Conservation (phyloP, 2,888 invertebrate species). For the Chrysotoxum bicinctum region DNA sequence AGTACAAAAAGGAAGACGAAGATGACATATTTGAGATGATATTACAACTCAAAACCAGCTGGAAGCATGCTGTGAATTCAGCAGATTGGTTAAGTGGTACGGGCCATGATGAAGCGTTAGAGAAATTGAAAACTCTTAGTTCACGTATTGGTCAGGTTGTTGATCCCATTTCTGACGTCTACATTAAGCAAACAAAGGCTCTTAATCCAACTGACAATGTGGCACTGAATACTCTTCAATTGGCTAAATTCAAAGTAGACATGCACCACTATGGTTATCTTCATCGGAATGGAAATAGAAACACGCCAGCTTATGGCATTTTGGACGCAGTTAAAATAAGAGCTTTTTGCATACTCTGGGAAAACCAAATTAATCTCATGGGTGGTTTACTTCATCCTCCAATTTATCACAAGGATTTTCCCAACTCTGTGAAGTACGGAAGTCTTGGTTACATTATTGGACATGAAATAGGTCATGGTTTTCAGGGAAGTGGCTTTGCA, state of each 20-base stretch:
- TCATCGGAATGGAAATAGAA: conserved; percentile 57
- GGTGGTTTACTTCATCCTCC: conserved; percentile 78
- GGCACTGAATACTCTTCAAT: conserved; percentile 74
- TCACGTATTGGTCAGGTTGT: conserved; percentile 75
- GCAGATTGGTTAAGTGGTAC: conserved; percentile 77
- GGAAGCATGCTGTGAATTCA: conserved; percentile 73
- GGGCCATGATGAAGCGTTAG: conserved; percentile 76
- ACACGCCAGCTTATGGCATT: conserved; percentile 75
- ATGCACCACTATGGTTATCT: conserved; percentile 75
- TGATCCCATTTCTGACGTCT: conserved; percentile 73
- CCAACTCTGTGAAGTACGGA: conserved; percentile 78
- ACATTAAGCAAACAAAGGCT: conserved; percentile 75
- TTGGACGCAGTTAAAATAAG: conserved; percentile 76
- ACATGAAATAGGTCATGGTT: conserved; percentile 79
- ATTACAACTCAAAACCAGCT: conserved; percentile 75
- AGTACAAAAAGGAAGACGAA: conserved; percentile 74
- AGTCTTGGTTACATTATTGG: conserved; percentile 78
- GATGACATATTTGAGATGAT: conserved; percentile 74
- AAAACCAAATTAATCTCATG: conserved; percentile 78
- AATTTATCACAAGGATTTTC: conserved; percentile 77
- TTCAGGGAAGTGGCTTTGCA: conserved; percentile 75
- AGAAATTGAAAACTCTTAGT: conserved; percentile 76
- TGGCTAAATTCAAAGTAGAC: conserved; percentile 73
- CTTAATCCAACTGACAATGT: conserved; percentile 73
- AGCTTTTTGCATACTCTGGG: conserved; percentile 76